Evolutionary conservation across 2,113 vertebrate species (phyloP).

Genomic region (Heliornis fulica): DNA sequence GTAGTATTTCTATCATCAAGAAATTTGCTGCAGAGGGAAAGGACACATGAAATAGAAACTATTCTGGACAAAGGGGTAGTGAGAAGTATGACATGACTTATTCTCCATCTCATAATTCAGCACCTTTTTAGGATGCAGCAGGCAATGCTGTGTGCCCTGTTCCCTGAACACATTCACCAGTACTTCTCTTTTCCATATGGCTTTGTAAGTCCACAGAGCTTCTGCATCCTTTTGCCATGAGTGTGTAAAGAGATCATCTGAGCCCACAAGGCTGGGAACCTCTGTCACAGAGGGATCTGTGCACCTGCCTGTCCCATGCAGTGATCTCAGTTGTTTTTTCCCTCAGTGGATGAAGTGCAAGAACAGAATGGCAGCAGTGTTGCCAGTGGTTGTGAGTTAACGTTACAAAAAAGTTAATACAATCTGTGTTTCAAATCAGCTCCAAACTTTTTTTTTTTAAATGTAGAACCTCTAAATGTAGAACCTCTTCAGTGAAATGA

Average conservation of each 20-base stretch:
- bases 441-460: not conserved
- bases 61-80: not conserved
- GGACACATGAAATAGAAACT: constrained; percentile 6
- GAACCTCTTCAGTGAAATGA: not conserved
- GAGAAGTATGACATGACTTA: not conserved
- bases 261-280: not conserved
- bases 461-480: not conserved
- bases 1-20: not conserved
- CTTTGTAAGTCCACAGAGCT: not conserved
- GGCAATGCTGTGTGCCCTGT: not conserved
- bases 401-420: not conserved
- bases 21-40: not conserved
- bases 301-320: not conserved
- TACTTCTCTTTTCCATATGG: not conserved
- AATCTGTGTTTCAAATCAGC: not conserved
- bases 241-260: not conserved
- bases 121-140: not conserved
- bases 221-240: not conserved
- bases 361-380: rapidly evolving
- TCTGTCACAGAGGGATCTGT: not conserved
- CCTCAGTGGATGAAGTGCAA: not conserved
- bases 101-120: constrained; percentile 1
- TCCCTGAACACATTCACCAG: not conserved
- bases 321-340: not conserved
- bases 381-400: not conserved